Evolutionary conservation across 2,888 invertebrate species (phyloP), one percentile per base, ranked within the genome.

Genomic region (Calliopum simillimum): DNA sequence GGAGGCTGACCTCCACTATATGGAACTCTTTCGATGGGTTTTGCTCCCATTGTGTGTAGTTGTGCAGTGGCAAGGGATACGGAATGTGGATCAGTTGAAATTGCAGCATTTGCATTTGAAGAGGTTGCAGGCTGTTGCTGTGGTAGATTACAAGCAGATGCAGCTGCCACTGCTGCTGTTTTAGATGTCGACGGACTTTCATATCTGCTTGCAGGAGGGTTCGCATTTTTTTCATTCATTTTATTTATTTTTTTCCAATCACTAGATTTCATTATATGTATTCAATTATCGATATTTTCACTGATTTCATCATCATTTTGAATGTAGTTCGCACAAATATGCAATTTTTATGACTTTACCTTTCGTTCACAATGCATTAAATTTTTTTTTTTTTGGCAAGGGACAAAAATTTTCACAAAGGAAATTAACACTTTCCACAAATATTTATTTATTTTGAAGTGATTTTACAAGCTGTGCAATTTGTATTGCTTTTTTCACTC

Each of bases 1-100:
- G 76, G 59, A 16, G n/a, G 23, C 23, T 55, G 4, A 13, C 21
- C 12, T 19, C 53, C 16, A 19, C 16, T 33, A 8, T 5, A 33
- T 33, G 8, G 8, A 33, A 33, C 8, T 33, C 8, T 33, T 8
- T 33, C 8, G 33, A 43, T 19, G 43, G 8, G 41, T 14, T 19
- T 12, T 19, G 43, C 16, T 13, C n/a, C 11, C 19, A 19, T 2
- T 6, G 59, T 13, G 3, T 43, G 13, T 13, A 41, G 59, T 19
- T 33, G 41, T 11, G 59, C 14, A 5, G 4, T 41, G 25, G 41
- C 13, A 21, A 23, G 16, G 5, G 53, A 5, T 14, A 21, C 23
- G 5, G 21, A 21, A 53, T 4, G 21, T 16, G 3, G 53, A 21
- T 23, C 23, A 21, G 6, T 53, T 23, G 53, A 23, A 21, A n/a